phyloP scores from a whole-genome alignment of 92 coral and sea anemone genomes.

The Galaxea fascicularis region DNA sequence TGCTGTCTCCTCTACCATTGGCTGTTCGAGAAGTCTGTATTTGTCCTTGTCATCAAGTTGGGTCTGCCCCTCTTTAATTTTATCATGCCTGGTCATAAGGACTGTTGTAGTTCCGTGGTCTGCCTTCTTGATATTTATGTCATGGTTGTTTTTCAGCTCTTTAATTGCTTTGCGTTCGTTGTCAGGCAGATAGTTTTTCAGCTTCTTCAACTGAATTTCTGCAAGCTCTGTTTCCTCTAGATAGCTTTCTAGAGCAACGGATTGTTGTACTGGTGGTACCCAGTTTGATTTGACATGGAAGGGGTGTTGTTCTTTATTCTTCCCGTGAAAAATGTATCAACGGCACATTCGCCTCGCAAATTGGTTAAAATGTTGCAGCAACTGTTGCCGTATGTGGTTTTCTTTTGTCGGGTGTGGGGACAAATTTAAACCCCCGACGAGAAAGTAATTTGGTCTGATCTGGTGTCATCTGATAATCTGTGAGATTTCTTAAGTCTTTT shows the following conservation, averaged over 20 bases:
- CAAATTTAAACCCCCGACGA: not conserved
- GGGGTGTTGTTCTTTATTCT: not conserved
- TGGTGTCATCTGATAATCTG: not conserved
- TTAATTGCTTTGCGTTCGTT: slow-evolving; percentile 4
- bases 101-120: not conserved
- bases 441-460: not conserved
- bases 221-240: slow-evolving; percentile 1
- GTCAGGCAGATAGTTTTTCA: not conserved
- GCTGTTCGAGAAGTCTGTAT: not conserved
- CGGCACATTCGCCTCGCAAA: too few species aligned
- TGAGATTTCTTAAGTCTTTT: slow-evolving; percentile 2
- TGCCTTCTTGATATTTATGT: slow-evolving; percentile 2
- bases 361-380: too few species aligned
- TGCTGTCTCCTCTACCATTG: slow-evolving; percentile 13
- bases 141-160: not conserved
- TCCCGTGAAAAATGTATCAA: too few species aligned
- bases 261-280: too few species aligned
- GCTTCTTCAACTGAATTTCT: not conserved
- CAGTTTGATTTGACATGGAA: not conserved
- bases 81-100: too few species aligned
- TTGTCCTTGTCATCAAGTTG: not conserved
- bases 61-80: too few species aligned
- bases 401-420: too few species aligned
- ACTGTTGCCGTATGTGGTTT: too few species aligned
- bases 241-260: too few species aligned